Conservation (phyloP, 2,888 invertebrate genomes). For the Xanthorhoe designata region DNA sequence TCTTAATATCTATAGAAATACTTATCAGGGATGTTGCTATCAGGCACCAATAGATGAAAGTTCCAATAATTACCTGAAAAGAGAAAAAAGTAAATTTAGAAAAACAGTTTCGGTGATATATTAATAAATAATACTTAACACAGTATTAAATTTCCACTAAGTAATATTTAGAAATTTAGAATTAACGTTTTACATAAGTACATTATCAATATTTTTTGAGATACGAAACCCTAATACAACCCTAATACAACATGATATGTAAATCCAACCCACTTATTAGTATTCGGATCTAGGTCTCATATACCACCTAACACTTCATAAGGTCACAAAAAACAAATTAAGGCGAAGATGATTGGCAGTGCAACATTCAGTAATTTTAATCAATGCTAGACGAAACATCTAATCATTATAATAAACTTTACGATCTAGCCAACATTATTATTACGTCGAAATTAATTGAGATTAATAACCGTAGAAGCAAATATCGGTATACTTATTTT, state of each 20-base stretch:
- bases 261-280: neutral
- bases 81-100: slow-evolving; percentile 42
- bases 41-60: neutral
- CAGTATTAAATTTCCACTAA: too few species aligned
- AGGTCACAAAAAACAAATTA: slow-evolving; percentile 25
- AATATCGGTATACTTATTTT: slow-evolving; percentile 50
- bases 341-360: slow-evolving; percentile 38
- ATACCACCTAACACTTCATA: slow-evolving; percentile 14
- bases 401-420: slow-evolving; percentile 36
- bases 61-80: slow-evolving; percentile 57
- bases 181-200: neutral
- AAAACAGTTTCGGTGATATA: neutral
- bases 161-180: too few species aligned
- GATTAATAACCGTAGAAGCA: slow-evolving; percentile 56
- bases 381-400: slow-evolving; percentile 35
- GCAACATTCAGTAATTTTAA: slow-evolving; percentile 33
- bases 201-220: neutral
- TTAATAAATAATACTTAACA: too few species aligned
- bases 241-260: neutral
- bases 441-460: slow-evolving; percentile 57
- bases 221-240: neutral
- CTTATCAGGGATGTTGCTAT: slow-evolving; percentile 30
- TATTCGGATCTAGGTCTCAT: slow-evolving; percentile 3
- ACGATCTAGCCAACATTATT: slow-evolving; percentile 39
- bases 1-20: slow-evolving; percentile 29